These are phyloP conservation scores for Pangasius larnaudii DNA, from an alignment of 2,797 vertebrate genomes.

Conservation along the genomic window DNA sequence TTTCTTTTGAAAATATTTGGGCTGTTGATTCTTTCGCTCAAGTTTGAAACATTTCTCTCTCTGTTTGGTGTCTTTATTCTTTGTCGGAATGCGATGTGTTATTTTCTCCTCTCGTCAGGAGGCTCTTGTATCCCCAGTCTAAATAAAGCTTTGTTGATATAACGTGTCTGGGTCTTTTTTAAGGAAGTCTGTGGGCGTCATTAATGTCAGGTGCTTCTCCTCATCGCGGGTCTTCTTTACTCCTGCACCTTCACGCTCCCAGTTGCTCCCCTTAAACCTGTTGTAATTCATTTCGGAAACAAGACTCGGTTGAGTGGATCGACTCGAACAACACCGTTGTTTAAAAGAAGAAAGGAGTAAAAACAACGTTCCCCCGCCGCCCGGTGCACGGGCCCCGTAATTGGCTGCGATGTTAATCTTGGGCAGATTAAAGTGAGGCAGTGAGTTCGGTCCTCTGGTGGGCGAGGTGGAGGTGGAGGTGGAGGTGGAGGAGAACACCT, in stretches of 20 bases:
- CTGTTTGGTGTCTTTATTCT: not conserved
- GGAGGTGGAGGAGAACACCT: constrained; percentile 35
- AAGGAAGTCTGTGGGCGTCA: not conserved
- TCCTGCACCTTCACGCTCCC: not conserved
- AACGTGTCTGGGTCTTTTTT: not conserved
- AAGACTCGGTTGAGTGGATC: constrained; percentile 12
- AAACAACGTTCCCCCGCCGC: constrained; percentile 25
- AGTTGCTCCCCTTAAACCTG: constrained; percentile 7
- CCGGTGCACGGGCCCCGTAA: constrained; percentile 45
- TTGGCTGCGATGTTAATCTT: constrained; percentile 63
- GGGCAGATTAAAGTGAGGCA: constrained; percentile 49
- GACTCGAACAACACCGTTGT: constrained; percentile 9
- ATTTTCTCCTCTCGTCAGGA: not conserved
- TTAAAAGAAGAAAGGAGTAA: constrained; percentile 4
- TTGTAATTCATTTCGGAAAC: constrained; percentile 28
- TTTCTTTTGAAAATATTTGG: not conserved
- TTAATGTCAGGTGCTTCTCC: not conserved
- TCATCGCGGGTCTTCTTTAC: not conserved
- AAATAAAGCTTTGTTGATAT: not conserved
- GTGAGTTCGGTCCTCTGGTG: constrained; percentile 49
- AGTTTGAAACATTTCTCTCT: not conserved
- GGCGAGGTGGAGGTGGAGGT: constrained; percentile 26
- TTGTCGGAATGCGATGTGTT: not conserved
- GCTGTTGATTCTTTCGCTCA: not conserved
- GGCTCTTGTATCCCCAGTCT: not conserved